These are phyloP conservation scores for Armadillidium nasatum DNA, from an alignment of 1,140 invertebrate species.

Conservation along the genomic window DNA sequence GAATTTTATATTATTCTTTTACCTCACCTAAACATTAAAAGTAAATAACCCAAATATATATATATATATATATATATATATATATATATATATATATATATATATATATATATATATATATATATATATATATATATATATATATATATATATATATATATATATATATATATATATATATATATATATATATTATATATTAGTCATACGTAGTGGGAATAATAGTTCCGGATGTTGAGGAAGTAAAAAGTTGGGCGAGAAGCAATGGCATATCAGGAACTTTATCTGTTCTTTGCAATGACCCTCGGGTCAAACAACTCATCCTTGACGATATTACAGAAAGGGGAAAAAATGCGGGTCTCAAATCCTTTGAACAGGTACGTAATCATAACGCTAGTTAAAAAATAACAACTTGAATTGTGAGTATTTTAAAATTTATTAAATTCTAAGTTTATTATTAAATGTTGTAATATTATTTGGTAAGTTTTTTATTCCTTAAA, in stretches of 20 bases:
- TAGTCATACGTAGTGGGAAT: constrained; percentile 90
- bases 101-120: constrained; percentile 13
- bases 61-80: too few species aligned
- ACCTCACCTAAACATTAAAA: too few species aligned
- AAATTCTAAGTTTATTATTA: too few species aligned
- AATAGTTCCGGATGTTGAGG: constrained; percentile 89
- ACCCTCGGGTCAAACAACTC: constrained; percentile 78
- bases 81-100: background rate
- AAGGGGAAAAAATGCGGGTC: constrained; percentile 78
- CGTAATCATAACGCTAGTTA: constrained; percentile 26
- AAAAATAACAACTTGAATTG: too few species aligned
- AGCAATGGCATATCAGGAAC: constrained; percentile 80
- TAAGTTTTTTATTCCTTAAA: too few species aligned
- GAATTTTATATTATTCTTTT: too few species aligned
- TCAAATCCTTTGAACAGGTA: constrained; percentile 97
- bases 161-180: background rate
- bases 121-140: background rate
- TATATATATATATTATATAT: constrained; percentile 53
- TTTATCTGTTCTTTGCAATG: constrained; percentile 79
- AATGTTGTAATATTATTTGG: too few species aligned
- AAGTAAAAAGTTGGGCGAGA: constrained; percentile 79
- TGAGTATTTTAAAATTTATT: too few species aligned
- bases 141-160: background rate
- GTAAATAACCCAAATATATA: too few species aligned
- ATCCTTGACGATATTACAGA: constrained; percentile 84